A percentile compares a stretch with the other conserved stretches of the same genome.
Conservation (phyloP, 2,113 vertebrate genomes). For the Gymnarchus niloticus region DNA sequence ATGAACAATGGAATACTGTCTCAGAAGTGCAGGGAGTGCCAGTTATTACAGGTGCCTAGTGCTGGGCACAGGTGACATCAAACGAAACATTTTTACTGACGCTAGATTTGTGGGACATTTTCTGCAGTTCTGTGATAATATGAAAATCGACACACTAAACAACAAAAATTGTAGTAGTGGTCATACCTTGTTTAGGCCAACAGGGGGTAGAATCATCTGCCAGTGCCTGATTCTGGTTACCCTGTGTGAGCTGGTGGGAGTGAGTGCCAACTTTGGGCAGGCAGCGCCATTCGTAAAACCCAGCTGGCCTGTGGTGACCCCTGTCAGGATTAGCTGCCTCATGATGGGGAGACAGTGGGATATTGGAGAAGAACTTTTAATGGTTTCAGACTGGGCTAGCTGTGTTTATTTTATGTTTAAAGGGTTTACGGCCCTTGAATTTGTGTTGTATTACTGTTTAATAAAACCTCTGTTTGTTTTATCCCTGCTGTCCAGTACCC, state of each 20-base stretch:
- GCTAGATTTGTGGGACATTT: background rate
- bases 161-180: background rate
- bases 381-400: background rate
- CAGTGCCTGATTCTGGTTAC: too few species aligned
- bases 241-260: background rate
- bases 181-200: background rate
- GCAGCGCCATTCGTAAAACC: background rate
- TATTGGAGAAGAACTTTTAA: background rate
- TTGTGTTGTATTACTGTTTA: background rate
- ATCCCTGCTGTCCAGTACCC: background rate
- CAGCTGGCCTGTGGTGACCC: background rate
- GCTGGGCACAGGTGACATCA: background rate
- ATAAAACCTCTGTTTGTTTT: background rate
- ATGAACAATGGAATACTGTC: too few species aligned
- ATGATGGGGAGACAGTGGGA: background rate
- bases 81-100: background rate
- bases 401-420: background rate
- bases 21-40: too few species aligned
- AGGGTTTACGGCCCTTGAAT: background rate
- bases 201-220: background rate
- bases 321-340: background rate
- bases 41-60: background rate
- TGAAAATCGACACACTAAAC: background rate
- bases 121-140: background rate
- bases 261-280: background rate